Conservation (phyloP, 2,797 vertebrate species). For the Hirundo rustica region DNA sequence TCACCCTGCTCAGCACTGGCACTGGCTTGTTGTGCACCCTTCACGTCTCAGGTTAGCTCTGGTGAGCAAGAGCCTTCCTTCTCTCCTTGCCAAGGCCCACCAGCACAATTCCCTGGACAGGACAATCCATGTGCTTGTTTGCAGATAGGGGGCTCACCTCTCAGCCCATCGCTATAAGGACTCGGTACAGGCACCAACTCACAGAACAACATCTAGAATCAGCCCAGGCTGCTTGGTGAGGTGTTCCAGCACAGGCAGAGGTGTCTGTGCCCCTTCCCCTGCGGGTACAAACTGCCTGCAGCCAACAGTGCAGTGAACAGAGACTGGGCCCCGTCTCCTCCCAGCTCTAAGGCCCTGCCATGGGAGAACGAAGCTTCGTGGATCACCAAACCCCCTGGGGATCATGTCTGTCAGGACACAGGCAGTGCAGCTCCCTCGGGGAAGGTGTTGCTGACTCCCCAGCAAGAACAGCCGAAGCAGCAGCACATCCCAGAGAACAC, state of each 20-base stretch:
- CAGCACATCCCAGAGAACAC: fast-evolving
- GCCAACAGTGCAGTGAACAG: not conserved
- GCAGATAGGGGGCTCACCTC: not conserved
- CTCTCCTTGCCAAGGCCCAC: not conserved
- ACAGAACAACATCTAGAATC: not conserved
- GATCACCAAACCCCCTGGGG: not conserved
- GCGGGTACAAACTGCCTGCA: not conserved
- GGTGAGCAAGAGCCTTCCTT: not conserved
- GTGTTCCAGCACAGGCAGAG: not conserved
- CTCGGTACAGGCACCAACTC: not conserved
- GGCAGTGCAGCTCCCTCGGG: not conserved
- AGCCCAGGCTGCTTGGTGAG: not conserved
- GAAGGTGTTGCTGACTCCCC: not conserved
- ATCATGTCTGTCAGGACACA: not conserved
- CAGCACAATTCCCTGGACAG: not conserved
- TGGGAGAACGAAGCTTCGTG: fast-evolving
- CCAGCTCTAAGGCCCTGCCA: not conserved
- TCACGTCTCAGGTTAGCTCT: not conserved
- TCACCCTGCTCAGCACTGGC: not conserved
- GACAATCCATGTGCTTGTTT: not conserved
- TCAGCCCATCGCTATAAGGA: too few relatives aligned
- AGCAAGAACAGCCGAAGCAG: not conserved
- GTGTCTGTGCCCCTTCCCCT: not conserved
- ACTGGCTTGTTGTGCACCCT: not conserved
- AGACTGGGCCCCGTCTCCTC: not conserved